A percentile compares a stretch with the other conserved stretches of the same genome.
These are phyloP conservation scores for Diplodus sargus DNA, from an alignment of 2,797 vertebrate species.

Conservation along the genomic window DNA sequence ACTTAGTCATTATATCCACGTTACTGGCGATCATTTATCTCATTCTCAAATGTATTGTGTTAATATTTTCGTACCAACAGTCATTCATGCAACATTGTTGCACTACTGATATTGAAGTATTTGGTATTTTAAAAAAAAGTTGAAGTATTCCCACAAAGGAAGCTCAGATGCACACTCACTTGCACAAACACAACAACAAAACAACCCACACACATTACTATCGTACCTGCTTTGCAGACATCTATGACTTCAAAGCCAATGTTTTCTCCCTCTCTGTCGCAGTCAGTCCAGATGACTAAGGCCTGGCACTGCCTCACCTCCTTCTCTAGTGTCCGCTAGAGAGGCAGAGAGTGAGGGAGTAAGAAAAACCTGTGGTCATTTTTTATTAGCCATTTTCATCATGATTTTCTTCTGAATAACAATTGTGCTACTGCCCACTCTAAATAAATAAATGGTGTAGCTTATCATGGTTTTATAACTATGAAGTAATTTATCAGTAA, in stretches of 20 bases:
- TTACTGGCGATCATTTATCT: neutral
- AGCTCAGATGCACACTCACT: neutral
- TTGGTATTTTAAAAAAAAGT: neutral
- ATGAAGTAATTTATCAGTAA: neutral
- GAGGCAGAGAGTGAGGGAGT: conserved; percentile 5
- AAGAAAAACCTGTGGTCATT: neutral
- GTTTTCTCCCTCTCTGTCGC: conserved; percentile 98
- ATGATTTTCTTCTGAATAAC: conserved; percentile 7
- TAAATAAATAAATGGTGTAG: neutral
- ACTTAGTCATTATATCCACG: too few species aligned
- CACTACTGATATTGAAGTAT: too few species aligned
- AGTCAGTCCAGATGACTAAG: conserved; percentile 97
- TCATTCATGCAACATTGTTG: too few species aligned
- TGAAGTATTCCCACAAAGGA: neutral
- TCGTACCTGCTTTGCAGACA: conserved; percentile 94
- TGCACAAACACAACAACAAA: conserved; percentile 10
- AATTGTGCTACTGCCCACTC: neutral
- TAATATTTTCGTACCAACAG: too few species aligned
- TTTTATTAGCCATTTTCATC: neutral
- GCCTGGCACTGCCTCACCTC: conserved; percentile 92
- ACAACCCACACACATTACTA: conserved; percentile 2
- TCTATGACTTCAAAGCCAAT: conserved; percentile 97
- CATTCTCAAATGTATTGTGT: too few species aligned
- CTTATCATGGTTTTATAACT: neutral
- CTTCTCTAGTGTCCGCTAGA: conserved; percentile 92